These are phyloP conservation scores for Ameiurus melas DNA, from an alignment of 2,113 vertebrate genomes.

Conservation along the genomic window DNA sequence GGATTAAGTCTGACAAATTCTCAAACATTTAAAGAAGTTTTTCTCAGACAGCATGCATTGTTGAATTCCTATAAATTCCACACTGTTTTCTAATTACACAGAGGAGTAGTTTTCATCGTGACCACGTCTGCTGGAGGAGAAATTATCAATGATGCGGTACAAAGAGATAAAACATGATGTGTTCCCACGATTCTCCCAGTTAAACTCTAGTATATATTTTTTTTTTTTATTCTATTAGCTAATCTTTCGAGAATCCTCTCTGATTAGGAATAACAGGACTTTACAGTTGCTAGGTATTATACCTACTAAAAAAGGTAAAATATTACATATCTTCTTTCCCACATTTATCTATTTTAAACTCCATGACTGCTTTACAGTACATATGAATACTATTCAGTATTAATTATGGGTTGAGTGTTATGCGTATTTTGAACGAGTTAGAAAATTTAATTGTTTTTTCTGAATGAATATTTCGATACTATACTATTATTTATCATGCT, in stretches of 20 bases:
- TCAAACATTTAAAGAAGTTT: not conserved
- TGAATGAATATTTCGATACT: too few species aligned
- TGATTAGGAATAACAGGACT: not conserved
- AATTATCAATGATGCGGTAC: not conserved
- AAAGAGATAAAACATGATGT: conserved; percentile 22
- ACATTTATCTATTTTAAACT: not conserved
- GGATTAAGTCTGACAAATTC: not conserved
- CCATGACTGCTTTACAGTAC: not conserved
- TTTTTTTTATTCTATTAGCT: too few species aligned
- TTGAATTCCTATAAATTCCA: not conserved
- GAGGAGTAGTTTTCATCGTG: not conserved
- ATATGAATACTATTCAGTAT: not conserved
- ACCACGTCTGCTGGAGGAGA: not conserved
- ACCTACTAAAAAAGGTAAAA: not conserved
- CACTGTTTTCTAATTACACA: conserved; percentile 1
- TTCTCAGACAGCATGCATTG: not conserved
- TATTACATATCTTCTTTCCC: too few species aligned
- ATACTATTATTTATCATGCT: too few species aligned
- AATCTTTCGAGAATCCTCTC: not conserved
- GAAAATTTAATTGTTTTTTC: not conserved
- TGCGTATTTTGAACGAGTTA: not conserved
- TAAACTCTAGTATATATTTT: not conserved
- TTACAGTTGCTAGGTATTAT: not conserved
- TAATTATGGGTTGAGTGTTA: not conserved
- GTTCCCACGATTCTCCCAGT: not conserved